Base-by-base conservation (phyloP, 2,113 vertebrate genomes). In the Psilopogon haemacephalus region DNA sequence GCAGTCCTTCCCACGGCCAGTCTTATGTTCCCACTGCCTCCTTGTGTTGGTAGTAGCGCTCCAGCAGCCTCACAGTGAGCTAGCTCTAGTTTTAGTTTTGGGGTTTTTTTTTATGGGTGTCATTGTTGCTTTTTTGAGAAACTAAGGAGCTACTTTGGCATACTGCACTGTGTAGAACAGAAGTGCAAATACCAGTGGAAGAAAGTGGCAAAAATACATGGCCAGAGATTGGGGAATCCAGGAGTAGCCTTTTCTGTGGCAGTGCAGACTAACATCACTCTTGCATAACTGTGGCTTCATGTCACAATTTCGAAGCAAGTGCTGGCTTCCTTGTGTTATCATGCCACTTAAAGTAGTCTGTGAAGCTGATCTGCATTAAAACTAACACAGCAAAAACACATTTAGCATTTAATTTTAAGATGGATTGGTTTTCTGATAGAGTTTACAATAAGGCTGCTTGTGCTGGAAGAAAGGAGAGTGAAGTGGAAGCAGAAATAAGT, bases 1-100 rank as follows among this genome's bases (percentile, higher is more conserved):
- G 93, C 93, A 91, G 93, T 85, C 93, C 89, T 93, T 68, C 91
- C 91, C 87, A 89, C 88, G 23, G 60, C 78, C 64, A 48, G 32
- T 79, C 55, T 86, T 75, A 67, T 87, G 84, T 96, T 95, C 91
- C 84, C 93, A 83, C 94, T 95, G 89, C 89, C 82, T 87, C 74
- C 78, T 48, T 82, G 89, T 85, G 84, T 91, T 94, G 91, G 87
- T 91, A 75, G 89, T 86, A 87, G 71, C 46, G 91, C 68, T 95
- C 82, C 82, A 94, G 94, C 86, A 96, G 91, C 84, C 62, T 86
- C 3, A 3, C 91, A 81, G 42, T 23, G 52, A 86, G 52, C 59
- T 80, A 77, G 69, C 58, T 90, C 80, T 76, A 44, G n/a, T 72
- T 91, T 79, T 67, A 64, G 75, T 65, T 84, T 60, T 6, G 13